phyloP scores from a whole-genome alignment of 2,113 vertebrate genomes.

The Chionodraco myersi region DNA sequence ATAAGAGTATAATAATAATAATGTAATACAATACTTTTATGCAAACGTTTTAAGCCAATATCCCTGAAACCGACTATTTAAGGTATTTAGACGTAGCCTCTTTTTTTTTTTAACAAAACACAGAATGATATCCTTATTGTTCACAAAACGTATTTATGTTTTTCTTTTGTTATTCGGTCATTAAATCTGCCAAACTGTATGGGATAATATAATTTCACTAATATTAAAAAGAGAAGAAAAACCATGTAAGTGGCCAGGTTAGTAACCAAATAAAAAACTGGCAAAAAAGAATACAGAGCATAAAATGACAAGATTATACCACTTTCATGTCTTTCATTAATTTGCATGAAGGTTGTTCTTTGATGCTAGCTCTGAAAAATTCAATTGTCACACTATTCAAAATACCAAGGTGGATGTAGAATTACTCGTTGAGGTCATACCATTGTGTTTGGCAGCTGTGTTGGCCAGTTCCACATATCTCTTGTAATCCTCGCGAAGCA shows the following conservation, averaged over 20 bases:
- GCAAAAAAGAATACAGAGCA: background rate
- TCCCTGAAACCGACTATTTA: background rate
- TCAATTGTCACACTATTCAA: background rate
- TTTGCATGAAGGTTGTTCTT: too few species aligned
- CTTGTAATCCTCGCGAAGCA: constrained; percentile 85
- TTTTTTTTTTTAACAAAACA: too few species aligned
- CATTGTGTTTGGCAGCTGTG: constrained; percentile 91
- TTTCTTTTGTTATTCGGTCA: too few species aligned
- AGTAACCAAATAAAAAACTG: background rate
- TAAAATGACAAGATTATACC: background rate
- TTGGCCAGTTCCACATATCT: constrained; percentile 93
- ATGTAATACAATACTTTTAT: background rate
- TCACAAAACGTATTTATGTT: too few species aligned
- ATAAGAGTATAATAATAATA: too few species aligned
- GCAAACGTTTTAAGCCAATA: background rate
- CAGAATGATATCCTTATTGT: too few species aligned
- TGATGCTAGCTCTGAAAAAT: background rate
- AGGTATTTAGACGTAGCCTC: too few species aligned
- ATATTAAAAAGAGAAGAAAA: too few species aligned
- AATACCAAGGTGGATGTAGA: background rate
- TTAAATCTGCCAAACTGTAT: too few species aligned
- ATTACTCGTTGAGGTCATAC: constrained; percentile 78
- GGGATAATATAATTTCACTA: too few species aligned
- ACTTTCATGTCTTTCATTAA: background rate
- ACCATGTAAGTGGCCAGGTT: too few species aligned